A percentile compares a stretch with the other conserved stretches of the same genome.
phyloP scores from a whole-genome alignment of 2,797 vertebrate species.

The Ispidina lecontei region DNA sequence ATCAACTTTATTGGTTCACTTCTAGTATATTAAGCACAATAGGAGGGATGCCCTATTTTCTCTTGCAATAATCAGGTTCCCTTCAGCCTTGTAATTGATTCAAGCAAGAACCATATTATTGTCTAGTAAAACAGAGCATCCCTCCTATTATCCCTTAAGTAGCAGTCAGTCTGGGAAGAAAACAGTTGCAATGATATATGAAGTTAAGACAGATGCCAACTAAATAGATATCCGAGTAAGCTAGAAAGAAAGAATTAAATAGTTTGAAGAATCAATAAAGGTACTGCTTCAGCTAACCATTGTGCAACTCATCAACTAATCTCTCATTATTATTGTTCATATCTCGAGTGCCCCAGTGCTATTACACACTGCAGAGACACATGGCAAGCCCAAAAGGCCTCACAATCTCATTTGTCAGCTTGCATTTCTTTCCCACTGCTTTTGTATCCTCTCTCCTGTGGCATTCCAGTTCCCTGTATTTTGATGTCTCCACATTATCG shows the following conservation, averaged over 20 bases:
- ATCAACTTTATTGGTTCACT: slow-evolving; percentile 78
- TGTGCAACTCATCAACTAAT: slow-evolving; percentile 69
- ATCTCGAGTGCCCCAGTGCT: not conserved
- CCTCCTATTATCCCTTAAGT: slow-evolving; percentile 75
- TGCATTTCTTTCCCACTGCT: not conserved
- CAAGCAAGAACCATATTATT: slow-evolving; percentile 70
- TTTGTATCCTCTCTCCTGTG: not conserved
- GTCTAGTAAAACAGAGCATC: slow-evolving; percentile 74
- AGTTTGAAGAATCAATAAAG: slow-evolving; percentile 77
- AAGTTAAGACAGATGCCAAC: slow-evolving; percentile 79
- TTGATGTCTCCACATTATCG: not conserved
- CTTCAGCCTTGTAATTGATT: slow-evolving; percentile 75
- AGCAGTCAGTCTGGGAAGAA: slow-evolving; percentile 74
- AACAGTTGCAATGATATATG: slow-evolving; percentile 79
- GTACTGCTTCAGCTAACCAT: slow-evolving; percentile 71
- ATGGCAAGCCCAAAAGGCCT: not conserved
- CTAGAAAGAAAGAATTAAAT: slow-evolving; percentile 74
- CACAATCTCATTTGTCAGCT: slow-evolving; percentile 12
- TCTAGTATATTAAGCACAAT: slow-evolving; percentile 69
- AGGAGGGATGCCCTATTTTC: slow-evolving; percentile 71
- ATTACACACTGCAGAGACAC: not conserved
- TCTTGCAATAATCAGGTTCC: slow-evolving; percentile 74
- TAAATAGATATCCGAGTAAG: slow-evolving; percentile 74
- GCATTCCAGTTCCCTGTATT: not conserved
- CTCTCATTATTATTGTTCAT: slow-evolving; percentile 41